Conservation (phyloP, 2,113 vertebrate genomes). For the human region DNA sequence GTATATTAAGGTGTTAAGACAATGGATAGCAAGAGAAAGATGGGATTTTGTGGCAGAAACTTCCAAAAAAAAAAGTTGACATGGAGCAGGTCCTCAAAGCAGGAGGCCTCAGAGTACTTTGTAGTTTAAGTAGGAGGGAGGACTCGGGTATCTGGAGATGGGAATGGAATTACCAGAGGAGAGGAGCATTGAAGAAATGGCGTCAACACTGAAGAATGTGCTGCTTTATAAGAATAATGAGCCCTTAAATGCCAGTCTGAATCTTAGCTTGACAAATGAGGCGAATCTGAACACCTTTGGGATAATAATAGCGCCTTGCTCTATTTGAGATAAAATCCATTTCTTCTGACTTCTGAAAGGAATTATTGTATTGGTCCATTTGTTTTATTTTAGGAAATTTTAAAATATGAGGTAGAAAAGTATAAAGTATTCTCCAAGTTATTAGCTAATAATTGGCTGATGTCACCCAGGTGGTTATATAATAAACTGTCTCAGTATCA, state of each 20-base stretch:
- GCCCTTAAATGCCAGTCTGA: accelerated
- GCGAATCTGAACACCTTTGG: accelerated
- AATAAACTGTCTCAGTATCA: not conserved
- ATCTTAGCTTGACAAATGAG: accelerated
- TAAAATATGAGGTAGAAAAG: not conserved
- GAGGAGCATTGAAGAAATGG: accelerated
- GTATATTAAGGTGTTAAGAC: not conserved
- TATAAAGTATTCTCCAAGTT: not conserved
- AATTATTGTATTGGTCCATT: not conserved
- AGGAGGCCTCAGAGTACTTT: not conserved
- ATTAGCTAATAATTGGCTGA: accelerated
- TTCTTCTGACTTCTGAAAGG: not conserved
- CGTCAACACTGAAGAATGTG: accelerated
- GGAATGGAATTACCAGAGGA: not conserved
- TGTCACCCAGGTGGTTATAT: not conserved
- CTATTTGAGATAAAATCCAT: not conserved
- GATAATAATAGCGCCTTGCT: accelerated
- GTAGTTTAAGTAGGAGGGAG: not conserved
- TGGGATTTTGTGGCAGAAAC: not conserved
- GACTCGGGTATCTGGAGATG: not conserved
- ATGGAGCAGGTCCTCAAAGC: not conserved
- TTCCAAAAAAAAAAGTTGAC: not conserved
- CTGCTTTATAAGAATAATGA: accelerated
- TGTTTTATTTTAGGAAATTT: not conserved
- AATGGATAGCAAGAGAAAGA: not conserved